These are phyloP conservation scores for Hippocampus comes DNA, from an alignment of 2,113 vertebrate genomes.

Conservation along the genomic window DNA sequence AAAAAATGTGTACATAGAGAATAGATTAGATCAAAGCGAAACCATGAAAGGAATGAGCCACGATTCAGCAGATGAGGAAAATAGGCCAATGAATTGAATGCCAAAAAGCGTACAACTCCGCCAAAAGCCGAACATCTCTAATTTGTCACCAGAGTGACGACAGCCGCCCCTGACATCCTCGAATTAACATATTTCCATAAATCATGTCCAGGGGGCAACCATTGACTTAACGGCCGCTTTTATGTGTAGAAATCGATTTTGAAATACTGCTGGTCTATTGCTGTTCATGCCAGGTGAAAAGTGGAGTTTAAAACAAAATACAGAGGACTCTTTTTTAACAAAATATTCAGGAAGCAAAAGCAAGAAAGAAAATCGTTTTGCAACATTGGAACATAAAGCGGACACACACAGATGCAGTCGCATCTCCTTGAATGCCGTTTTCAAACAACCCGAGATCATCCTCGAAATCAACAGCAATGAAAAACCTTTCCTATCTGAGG, in stretches of 20 bases:
- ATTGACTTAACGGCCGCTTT: background rate
- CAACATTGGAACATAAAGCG: too few relatives aligned
- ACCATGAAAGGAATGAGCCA: slow-evolving; percentile 39
- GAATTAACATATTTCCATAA: background rate
- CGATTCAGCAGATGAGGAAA: slow-evolving; percentile 37
- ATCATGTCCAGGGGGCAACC: background rate
- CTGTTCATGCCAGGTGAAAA: background rate
- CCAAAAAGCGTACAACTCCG: background rate
- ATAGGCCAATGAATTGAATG: slow-evolving; percentile 5
- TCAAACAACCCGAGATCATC: background rate
- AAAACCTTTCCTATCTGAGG: slow-evolving; percentile 47
- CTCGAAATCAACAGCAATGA: background rate
- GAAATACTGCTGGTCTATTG: background rate
- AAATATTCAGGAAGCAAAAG: background rate
- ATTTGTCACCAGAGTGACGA: background rate
- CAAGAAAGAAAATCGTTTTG: background rate
- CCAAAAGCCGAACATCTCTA: background rate
- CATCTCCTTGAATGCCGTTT: background rate
- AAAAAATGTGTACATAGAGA: slow-evolving; percentile 24
- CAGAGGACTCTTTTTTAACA: background rate
- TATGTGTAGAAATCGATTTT: background rate
- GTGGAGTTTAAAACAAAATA: background rate
- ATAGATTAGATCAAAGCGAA: slow-evolving; percentile 36
- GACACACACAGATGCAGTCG: too few relatives aligned
- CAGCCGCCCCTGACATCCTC: background rate